phyloP scores from a whole-genome alignment of 2,113 vertebrate species.

The Empidonax alnorum region DNA sequence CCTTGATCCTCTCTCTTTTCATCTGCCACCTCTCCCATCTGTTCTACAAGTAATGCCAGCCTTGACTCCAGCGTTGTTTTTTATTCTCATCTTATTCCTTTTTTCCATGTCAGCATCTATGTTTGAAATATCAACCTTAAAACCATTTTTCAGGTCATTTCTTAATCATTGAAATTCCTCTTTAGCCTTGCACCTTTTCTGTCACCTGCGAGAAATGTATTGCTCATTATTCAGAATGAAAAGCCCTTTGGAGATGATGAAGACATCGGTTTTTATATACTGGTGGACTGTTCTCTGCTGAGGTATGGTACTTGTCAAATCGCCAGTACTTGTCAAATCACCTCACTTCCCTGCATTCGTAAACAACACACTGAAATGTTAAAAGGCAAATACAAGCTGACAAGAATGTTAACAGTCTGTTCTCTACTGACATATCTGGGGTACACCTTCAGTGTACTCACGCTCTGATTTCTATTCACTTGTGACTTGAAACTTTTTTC shows the following conservation, averaged over 20 bases:
- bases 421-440: not conserved
- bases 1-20: constrained; percentile 4
- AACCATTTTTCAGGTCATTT: not conserved
- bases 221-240: not conserved
- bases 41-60: not conserved
- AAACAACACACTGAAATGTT: not conserved
- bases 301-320: constrained; percentile 6
- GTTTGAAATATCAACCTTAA: constrained; percentile 20
- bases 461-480: not conserved
- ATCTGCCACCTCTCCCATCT: constrained; percentile 38
- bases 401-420: not conserved
- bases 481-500: not conserved
- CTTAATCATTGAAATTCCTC: not conserved
- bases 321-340: not conserved
- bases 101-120: not conserved
- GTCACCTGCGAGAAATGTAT: constrained; percentile 4
- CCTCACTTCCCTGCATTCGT: not conserved
- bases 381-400: not conserved
- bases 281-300: not conserved
- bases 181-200: not conserved
- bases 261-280: not conserved
- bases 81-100: not conserved
- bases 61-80: not conserved
- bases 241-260: not conserved
- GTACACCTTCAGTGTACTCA: not conserved